Evolutionary conservation across 1,140 invertebrate species (phyloP).

Genomic region (Lepidostoma basale): DNA sequence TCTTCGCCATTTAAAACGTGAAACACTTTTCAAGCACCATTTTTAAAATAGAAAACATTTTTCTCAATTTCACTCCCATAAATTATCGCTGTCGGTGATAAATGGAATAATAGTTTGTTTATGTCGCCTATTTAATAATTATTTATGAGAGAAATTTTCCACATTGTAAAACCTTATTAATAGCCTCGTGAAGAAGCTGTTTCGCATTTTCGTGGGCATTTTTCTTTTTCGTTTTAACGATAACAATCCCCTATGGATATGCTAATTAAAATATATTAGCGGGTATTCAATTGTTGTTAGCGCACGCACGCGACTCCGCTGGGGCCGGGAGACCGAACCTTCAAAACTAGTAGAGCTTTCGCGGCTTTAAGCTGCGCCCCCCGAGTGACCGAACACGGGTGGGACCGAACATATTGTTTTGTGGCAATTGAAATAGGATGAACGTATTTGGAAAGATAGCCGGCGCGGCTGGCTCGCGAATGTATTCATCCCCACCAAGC

Average conservation of each 20-base stretch:
- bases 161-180: not conserved
- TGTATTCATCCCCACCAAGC: constrained; percentile 35
- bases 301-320: not conserved
- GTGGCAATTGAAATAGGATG: too few species aligned
- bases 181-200: not conserved
- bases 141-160: not conserved
- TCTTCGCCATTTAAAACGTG: too few species aligned
- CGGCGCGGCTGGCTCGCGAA: constrained; percentile 18
- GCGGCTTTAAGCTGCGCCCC: not conserved
- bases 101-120: not conserved
- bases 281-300: constrained; percentile 1
- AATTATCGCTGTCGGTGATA: not conserved
- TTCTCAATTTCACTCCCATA: too few species aligned
- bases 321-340: not conserved
- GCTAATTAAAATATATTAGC: constrained; percentile 19
- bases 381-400: too few species aligned
- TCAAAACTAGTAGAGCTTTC: not conserved
- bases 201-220: not conserved
- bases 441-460: too few species aligned
- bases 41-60: too few species aligned
- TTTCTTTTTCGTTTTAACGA: constrained; percentile 7
- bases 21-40: too few species aligned
- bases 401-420: too few species aligned
- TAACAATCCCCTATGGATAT: constrained; percentile 2
- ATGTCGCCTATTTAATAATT: not conserved